Base-by-base conservation (phyloP, 2,113 vertebrate genomes). In the Eidolon helvum region DNA sequence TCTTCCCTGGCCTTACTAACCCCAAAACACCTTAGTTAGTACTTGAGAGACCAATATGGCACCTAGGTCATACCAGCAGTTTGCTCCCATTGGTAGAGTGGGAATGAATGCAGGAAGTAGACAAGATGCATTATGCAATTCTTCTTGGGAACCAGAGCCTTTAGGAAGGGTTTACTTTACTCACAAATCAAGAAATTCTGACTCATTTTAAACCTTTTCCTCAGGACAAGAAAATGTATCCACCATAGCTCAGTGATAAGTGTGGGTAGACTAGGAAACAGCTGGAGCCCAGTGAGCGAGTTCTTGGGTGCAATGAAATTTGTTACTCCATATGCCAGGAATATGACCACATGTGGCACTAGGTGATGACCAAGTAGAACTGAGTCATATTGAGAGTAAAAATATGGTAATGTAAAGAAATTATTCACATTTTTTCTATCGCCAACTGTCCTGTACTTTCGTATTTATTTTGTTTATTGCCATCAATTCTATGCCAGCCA, bases 321-420 rank as follows among this genome's bases (percentile, higher is more conserved):
- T 74, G 69, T 63, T 19, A 89, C 8, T 93, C 50, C 59, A 28
- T 65, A 14, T 75, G 69, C 78, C 92, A 91, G 63, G 15, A 87
- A 66, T 16, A 78, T 35, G 50, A 87, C 50, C 57, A 3, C 63
- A 85, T 11, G 30, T 43, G 59, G 35, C 68, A 89, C 6, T n/a
- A 53, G 30, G 69, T 38, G 91, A 82, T 2, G 15, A 75, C 19
- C 65, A 77, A 92, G 38, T 35, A 82, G 90, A 94, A 87, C 18
- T 95, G 80, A 97, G 87, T 96, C 87, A 96, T 33, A 59, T 8
- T 86, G 45, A 96, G 83, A 78, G 38, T 74, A 89, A 95, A 97
- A 97, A 90, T 96, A 92, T 95, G 79, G 26, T 85, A 48, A 80
- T 40, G 14, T 53, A 87, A 87, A 96, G 30, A 95, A 95, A 84